phyloP scores from a whole-genome alignment of 1,140 invertebrate species.

The Brachionus asplanchnoidis region DNA sequence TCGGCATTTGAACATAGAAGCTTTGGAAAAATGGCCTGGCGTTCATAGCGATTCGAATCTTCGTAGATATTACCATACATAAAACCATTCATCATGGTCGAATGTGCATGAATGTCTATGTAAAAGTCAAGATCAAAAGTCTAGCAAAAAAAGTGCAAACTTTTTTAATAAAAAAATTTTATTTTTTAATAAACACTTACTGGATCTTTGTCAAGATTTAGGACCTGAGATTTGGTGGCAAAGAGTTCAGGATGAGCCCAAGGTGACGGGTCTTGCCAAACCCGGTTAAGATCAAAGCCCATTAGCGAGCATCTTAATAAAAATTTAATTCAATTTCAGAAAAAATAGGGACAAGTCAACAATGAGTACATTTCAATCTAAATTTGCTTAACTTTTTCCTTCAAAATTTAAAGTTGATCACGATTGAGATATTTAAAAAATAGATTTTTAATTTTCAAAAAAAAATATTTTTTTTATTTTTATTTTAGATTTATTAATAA shows the following conservation, averaged over 20 bases:
- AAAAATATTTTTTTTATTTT: no score
- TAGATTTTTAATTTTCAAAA: no score
- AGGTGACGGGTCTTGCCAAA: conserved; percentile 78
- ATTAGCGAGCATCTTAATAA: conserved; percentile 70
- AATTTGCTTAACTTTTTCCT: no score
- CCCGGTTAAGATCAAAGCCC: conserved; percentile 83
- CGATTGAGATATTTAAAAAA: no score
- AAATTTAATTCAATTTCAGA: neutral
- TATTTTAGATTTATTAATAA: no score
- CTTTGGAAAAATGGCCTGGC: conserved; percentile 74
- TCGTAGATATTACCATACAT: conserved; percentile 93
- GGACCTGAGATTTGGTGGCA: conserved; percentile 71
- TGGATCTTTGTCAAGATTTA: conserved; percentile 60
- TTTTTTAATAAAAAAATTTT: no score
- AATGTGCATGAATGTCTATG: conserved; percentile 87
- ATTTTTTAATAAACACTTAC: conserved; percentile 45
- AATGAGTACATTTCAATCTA: no score
- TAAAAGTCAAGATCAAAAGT: conserved; percentile 79
- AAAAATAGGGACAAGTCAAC: neutral
- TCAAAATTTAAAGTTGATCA: no score
- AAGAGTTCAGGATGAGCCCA: conserved; percentile 82
- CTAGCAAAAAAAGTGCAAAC: conserved; percentile 53
- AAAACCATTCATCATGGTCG: conserved; percentile 83
- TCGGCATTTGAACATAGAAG: conserved; percentile 75
- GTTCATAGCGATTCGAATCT: conserved; percentile 61